Evolutionary conservation across 2,797 vertebrate species (phyloP).

Genomic region (Smutsia temminckii): DNA sequence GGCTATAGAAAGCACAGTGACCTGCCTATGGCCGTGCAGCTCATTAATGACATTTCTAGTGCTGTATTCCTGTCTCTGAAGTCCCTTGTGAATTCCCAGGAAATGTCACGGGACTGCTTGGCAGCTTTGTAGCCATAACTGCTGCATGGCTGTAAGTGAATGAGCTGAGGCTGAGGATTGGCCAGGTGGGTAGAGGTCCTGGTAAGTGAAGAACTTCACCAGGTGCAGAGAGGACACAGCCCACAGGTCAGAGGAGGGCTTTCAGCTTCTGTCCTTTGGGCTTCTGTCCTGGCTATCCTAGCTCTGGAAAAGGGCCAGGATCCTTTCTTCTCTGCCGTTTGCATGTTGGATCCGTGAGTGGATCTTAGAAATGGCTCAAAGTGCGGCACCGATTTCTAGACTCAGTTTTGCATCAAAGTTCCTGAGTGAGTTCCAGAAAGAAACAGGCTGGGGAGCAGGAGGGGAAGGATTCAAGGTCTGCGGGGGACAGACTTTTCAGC

Average conservation of each 20-base stretch:
- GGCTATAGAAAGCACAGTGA: background rate
- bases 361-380: background rate
- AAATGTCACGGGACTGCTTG: background rate
- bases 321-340: background rate
- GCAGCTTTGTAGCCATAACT: background rate
- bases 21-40: accelerated
- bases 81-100: background rate
- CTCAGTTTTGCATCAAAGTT: background rate
- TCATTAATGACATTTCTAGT: background rate
- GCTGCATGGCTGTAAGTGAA: background rate
- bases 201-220: background rate
- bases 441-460: background rate
- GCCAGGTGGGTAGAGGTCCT: too few relatives aligned
- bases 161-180: background rate
- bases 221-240: background rate
- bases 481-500: background rate
- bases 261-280: background rate
- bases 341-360: background rate
- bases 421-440: background rate
- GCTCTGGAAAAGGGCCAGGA: background rate
- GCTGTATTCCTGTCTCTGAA: background rate
- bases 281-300: background rate
- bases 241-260: background rate
- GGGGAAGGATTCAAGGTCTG: accelerated
- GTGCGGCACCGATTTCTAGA: background rate